These are phyloP conservation scores for Ursus arctos DNA, from an alignment of 2,113 vertebrate species.

Conservation along the genomic window DNA sequence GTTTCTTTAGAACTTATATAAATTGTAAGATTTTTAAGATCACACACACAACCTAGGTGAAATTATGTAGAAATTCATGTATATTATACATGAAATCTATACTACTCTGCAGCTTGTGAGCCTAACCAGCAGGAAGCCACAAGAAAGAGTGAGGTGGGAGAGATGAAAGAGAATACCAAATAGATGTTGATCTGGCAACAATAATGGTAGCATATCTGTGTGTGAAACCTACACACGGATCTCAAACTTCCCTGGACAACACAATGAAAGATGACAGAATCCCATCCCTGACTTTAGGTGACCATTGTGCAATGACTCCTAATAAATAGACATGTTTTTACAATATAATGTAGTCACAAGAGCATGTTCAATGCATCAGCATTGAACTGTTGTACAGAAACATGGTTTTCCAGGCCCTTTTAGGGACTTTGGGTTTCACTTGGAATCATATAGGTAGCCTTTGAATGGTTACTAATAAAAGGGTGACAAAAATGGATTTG, in stretches of 20 bases:
- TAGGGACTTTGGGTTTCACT: background rate
- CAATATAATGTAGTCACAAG: background rate
- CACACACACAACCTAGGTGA: background rate
- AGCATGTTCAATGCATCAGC: background rate
- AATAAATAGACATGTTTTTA: background rate
- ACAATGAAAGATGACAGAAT: background rate
- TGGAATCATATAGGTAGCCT: background rate
- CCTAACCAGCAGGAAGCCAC: background rate
- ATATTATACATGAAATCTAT: background rate
- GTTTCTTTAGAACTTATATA: conserved; percentile 2
- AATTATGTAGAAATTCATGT: background rate
- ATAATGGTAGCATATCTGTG: background rate
- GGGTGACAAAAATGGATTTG: background rate
- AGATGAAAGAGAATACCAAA: conserved; percentile 66
- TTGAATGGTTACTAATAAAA: background rate
- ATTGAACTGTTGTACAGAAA: background rate
- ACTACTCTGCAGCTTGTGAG: background rate
- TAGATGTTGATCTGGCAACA: background rate
- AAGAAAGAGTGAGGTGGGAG: background rate
- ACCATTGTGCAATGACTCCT: background rate
- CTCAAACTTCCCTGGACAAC: background rate
- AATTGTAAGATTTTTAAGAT: background rate
- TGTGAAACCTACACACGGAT: background rate
- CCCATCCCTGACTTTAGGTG: background rate
- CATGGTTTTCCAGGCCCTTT: background rate